Evolutionary conservation across 2,888 invertebrate species (phyloP), one percentile per base, ranked within the genome.

Genomic region (Prosopocoilus inquinatus): DNA sequence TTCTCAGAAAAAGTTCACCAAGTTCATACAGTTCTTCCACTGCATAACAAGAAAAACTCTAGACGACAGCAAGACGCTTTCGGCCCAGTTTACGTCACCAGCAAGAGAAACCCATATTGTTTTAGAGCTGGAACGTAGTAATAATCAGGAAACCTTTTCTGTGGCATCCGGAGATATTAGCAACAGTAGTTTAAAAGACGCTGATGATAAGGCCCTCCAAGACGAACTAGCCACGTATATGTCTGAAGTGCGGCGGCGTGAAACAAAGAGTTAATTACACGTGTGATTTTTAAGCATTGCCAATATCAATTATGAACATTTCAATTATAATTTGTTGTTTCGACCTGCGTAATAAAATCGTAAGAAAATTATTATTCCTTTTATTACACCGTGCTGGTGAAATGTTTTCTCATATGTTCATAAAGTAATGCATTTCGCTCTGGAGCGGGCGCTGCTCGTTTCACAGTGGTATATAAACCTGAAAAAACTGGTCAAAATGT

Each of bases 191-290:
- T 64, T 78, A 44, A 75, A 72, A 57, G 78, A 79, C 61, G 69
- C 76, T 12, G 79, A 78, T 41, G 68, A 65, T 35, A 74, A 73
- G 5, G 77, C 75, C 4, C 69, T 78, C 2, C 76, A 76, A 55
- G 80, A 80, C 50, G 80, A 80, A 61, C 72, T 80, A n/a, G 74
- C 76, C 2, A 68, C 71, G 5, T 80, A 80, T 15, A 41, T 41
- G 41, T 13, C 15, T 2, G n/a, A 41, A 41, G 16, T 41, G 13
- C 41, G 12, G 13, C 16, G 41, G 8, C 11, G 12, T 9, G 41
- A 41, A 41, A n/a, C 15, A 5, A 41, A 9, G 9, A 28, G 20
- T 20, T 20, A 20, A 20, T 20, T 20, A 20, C 20, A 20, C 3
- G 7, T 28, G 20, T 28, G 20, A 28, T 28, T 28, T 28, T 28